These are phyloP conservation scores for Papilio helenus DNA, from an alignment of 1,140 invertebrate genomes.

Conservation along the genomic window DNA sequence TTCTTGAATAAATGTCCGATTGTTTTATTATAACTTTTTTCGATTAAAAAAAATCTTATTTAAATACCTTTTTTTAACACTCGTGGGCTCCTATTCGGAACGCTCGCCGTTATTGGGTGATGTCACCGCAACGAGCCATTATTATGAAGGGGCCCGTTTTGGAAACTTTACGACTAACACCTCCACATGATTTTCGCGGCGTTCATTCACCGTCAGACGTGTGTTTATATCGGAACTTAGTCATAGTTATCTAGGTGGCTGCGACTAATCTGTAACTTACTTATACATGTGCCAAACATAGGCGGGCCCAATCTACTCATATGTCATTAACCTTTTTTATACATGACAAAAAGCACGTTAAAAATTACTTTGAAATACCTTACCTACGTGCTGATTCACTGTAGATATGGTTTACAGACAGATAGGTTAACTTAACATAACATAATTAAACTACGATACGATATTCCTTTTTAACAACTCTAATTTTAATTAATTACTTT, in stretches of 20 bases:
- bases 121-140: conserved; percentile 67
- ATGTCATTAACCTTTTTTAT: not conserved
- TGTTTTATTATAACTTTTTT: conserved; percentile 66
- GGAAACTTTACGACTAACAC: conserved; percentile 77
- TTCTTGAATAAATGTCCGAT: conserved; percentile 60
- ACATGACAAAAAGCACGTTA: not conserved
- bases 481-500: not conserved
- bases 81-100: conserved; percentile 60
- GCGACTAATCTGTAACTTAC: conserved; percentile 15
- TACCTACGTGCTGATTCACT: not conserved
- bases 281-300: not conserved
- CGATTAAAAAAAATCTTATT: conserved; percentile 62
- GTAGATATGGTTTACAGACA: too few species aligned
- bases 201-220: conserved; percentile 75
- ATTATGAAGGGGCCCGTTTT: conserved; percentile 67
- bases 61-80: conserved; percentile 62
- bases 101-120: conserved; percentile 63
- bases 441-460: too few species aligned
- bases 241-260: conserved; percentile 13
- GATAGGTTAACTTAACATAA: too few species aligned
- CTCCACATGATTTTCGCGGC: conserved; percentile 70
- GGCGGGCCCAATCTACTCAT: not conserved
- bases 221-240: conserved; percentile 52
- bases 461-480: too few species aligned
- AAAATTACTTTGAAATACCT: not conserved